These are phyloP conservation scores for Lysiphlebus fabarum DNA, from an alignment of 1,140 invertebrate genomes.

Conservation along the genomic window DNA sequence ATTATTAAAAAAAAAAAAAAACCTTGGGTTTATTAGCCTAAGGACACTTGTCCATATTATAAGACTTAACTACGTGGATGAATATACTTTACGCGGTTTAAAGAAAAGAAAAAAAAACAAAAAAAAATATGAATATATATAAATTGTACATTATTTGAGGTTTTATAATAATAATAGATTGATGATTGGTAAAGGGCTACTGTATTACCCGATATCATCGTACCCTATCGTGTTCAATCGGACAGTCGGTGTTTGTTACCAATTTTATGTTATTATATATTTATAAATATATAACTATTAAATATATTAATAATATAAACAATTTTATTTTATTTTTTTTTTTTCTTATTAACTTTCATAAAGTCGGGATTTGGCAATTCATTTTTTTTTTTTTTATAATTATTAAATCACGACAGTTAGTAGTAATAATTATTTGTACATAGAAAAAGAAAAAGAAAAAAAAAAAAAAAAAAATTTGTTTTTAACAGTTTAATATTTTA, in stretches of 20 bases:
- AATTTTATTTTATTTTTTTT: slow-evolving; percentile 4
- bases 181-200: slow-evolving; percentile 41
- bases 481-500: no score
- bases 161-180: slow-evolving; percentile 34
- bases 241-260: slow-evolving; percentile 27
- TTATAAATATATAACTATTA: slow-evolving; percentile 10
- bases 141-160: slow-evolving; percentile 51
- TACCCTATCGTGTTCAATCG: slow-evolving; percentile 40
- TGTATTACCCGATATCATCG: slow-evolving; percentile 47
- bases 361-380: slow-evolving; percentile 6
- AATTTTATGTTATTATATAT: slow-evolving; percentile 21
- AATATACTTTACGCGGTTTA: slow-evolving; percentile 1
- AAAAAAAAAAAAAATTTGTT: no score
- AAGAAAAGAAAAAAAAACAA: background rate
- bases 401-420: no score
- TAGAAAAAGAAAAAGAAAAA: no score
- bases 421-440: no score
- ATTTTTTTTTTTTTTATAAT: background rate
- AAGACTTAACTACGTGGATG: slow-evolving; percentile 54
- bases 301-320: slow-evolving; percentile 13
- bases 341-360: background rate
- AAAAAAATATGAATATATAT: slow-evolving; percentile 32
- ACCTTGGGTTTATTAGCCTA: slow-evolving; percentile 50
- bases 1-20: slow-evolving; percentile 19
- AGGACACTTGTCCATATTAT: slow-evolving; percentile 54